These are phyloP conservation scores for Teleogryllus occipitalis DNA, from an alignment of 1,140 invertebrate species.

Conservation along the genomic window DNA sequence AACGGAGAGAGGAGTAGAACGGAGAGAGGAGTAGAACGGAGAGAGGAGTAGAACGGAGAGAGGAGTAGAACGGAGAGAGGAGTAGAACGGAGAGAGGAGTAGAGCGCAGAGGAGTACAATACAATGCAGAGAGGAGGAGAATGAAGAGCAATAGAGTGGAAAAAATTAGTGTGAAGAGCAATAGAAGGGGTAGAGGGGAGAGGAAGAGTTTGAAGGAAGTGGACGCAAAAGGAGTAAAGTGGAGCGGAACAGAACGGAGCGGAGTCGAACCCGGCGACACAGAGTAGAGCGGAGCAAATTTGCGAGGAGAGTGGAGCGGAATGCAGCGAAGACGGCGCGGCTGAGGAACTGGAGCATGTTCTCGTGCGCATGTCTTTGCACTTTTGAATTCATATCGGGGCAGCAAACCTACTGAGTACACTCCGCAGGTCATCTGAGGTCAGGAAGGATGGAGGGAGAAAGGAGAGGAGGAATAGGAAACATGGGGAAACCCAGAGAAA, in stretches of 20 bases:
- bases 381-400: too few relatives aligned
- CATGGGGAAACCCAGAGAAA: background rate
- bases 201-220: too few relatives aligned
- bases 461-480: background rate
- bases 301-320: background rate
- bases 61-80: background rate
- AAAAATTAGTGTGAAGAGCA: background rate
- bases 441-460: background rate
- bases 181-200: background rate
- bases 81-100: background rate
- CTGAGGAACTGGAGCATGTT: background rate
- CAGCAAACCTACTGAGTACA: too few relatives aligned
- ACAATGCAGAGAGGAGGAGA: background rate
- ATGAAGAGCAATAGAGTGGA: background rate
- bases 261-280: background rate
- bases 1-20: background rate
- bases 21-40: background rate
- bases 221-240: background rate
- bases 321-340: background rate
- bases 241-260: background rate
- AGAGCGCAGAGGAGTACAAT: background rate
- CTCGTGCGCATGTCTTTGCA: background rate
- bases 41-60: background rate
- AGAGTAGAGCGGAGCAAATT: background rate
- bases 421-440: too few relatives aligned